A percentile compares a stretch with the other conserved stretches of the same genome.
Conservation (phyloP, 2,888 invertebrate genomes). For the Chrysomela aeneicollis region DNA sequence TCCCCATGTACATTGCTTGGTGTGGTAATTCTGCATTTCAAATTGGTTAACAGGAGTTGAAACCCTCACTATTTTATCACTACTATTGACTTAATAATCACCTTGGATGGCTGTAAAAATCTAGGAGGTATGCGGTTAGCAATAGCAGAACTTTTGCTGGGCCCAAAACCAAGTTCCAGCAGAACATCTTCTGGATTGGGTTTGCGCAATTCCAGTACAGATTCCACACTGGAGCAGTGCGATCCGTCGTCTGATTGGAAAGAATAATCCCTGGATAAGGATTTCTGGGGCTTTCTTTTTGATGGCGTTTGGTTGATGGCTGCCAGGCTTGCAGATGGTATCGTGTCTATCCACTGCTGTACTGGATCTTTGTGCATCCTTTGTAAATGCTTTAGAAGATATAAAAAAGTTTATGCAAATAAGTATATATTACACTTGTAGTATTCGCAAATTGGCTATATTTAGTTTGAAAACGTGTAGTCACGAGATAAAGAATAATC, state of each 20-base stretch:
- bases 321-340: constrained; percentile 60
- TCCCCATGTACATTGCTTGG: too few species aligned
- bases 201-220: constrained; percentile 81
- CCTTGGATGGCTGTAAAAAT: constrained; percentile 84
- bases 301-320: constrained; percentile 25
- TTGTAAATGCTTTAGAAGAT: background rate
- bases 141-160: constrained; percentile 72
- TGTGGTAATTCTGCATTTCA: too few species aligned
- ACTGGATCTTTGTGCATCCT: constrained; percentile 70
- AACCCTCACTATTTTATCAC: too few species aligned
- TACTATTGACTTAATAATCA: too few species aligned
- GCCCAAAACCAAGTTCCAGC: constrained; percentile 82
- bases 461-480: too few species aligned
- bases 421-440: constrained; percentile 14
- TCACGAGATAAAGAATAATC: background rate
- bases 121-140: constrained; percentile 81
- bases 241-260: constrained; percentile 62
- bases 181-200: constrained; percentile 91
- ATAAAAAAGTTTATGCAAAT: background rate
- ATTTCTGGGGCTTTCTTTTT: constrained; percentile 39
- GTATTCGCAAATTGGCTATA: too few species aligned
- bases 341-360: constrained; percentile 79
- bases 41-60: too few species aligned
- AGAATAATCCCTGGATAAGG: constrained; percentile 56
- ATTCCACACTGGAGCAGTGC: constrained; percentile 81